A percentile compares a stretch with the other conserved stretches of the same genome.
phyloP scores from a whole-genome alignment of 2,797 vertebrate species.

The Acrossocheilus fasciatus region DNA sequence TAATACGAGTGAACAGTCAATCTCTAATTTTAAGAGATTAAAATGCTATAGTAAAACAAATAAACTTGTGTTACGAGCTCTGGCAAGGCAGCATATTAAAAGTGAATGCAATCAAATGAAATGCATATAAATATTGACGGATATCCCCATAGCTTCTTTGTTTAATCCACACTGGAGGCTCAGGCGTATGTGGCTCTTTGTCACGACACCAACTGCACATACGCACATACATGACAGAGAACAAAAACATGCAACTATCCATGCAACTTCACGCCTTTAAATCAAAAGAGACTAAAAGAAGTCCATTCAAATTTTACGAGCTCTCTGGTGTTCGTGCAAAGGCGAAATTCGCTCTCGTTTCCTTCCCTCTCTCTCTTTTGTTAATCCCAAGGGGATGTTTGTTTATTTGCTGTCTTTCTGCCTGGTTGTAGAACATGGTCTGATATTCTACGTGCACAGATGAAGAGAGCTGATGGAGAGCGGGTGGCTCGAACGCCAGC shows the following conservation, averaged over 20 bases:
- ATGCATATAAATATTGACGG: slow-evolving; percentile 15
- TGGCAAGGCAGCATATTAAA: not conserved
- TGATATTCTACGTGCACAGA: slow-evolving; percentile 6
- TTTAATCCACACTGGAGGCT: slow-evolving; percentile 58
- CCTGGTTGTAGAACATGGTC: slow-evolving; percentile 58
- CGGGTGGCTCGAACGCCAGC: not conserved
- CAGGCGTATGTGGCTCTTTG: slow-evolving; percentile 62
- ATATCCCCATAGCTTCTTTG: slow-evolving; percentile 55
- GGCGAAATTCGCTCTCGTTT: slow-evolving; percentile 31
- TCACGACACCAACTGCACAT: slow-evolving; percentile 52
- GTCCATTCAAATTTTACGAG: slow-evolving; percentile 9
- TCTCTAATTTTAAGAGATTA: not conserved
- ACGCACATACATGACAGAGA: slow-evolving; percentile 47
- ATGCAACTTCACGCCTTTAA: slow-evolving; percentile 1
- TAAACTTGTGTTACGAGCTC: not conserved
- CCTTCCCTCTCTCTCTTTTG: slow-evolving; percentile 24
- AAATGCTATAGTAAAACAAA: slow-evolving; percentile 6
- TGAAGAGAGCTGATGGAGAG: slow-evolving; percentile 21
- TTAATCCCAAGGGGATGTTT: slow-evolving; percentile 52
- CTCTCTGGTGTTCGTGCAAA: slow-evolving; percentile 1
- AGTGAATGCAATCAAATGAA: not conserved
- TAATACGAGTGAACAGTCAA: not conserved
- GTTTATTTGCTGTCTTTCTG: slow-evolving; percentile 65
- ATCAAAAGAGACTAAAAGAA: not conserved
- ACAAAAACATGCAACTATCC: slow-evolving; percentile 27